Conservation (phyloP, 2,113 vertebrate genomes). For the Callochromis pleurospilus region DNA sequence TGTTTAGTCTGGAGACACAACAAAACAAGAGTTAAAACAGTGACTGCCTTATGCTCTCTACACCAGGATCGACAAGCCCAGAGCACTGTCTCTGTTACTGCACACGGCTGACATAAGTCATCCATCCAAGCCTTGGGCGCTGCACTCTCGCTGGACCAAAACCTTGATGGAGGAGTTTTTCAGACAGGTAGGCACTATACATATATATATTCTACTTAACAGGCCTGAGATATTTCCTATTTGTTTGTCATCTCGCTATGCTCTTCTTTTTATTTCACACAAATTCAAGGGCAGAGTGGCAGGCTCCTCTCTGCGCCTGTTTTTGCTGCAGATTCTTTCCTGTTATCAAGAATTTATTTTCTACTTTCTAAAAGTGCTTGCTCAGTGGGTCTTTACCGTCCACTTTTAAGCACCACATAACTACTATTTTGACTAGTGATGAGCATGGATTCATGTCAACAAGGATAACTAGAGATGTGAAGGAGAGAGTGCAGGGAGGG, state of each 20-base stretch:
- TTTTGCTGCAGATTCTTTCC: background rate
- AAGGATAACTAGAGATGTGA: background rate
- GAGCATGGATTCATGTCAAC: background rate
- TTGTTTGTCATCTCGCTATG: background rate
- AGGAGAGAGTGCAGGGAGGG: background rate
- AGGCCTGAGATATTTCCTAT: background rate
- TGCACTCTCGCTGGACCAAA: slow-evolving; percentile 88
- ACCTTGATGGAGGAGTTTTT: slow-evolving; percentile 91
- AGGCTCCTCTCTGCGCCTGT: background rate
- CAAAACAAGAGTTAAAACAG: background rate
- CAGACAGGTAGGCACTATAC: slow-evolving; percentile 75
- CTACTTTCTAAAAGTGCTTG: background rate
- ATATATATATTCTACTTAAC: background rate
- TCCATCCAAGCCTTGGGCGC: slow-evolving; percentile 83
- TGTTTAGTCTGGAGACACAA: background rate
- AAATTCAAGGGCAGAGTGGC: background rate
- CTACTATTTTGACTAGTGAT: background rate
- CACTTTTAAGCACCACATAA: too few relatives aligned
- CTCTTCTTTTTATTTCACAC: background rate
- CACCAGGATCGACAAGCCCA: slow-evolving; percentile 82
- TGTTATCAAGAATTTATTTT: background rate
- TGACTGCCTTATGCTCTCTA: background rate
- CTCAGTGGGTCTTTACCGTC: background rate
- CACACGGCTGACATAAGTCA: slow-evolving; percentile 91
- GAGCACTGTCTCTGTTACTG: slow-evolving; percentile 83